Base-by-base conservation (phyloP, 2,797 vertebrate species). In the Sparidentex hasta region DNA sequence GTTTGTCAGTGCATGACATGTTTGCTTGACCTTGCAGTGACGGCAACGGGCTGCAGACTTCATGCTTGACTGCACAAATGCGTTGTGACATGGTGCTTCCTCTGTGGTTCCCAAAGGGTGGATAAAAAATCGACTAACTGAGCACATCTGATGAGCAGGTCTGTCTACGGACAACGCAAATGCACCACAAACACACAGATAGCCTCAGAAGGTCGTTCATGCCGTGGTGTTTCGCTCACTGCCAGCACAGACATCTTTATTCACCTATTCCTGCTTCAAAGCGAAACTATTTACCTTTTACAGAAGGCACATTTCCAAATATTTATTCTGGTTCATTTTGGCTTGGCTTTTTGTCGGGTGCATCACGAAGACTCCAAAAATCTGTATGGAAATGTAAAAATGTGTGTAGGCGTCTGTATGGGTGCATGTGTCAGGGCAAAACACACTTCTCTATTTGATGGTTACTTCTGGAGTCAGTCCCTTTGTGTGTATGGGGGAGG, bases 71-170 rank as follows among this genome's bases (percentile, higher is more conserved):
- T 90, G 85, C 83, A 89, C 90, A 88, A 82, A 92, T 77, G 57
- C 17, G 78, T 73, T 88, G 86, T 89, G 91, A 92, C 90, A 81
- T 4, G 8, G 78, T 47, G 74, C 79, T 88, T 91, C 87, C 87
- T 87, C 81, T 65, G 65, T 62, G 75, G 75, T 64, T 87, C 80
- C 83, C 88, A 79, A 70, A 84, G 80, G 87, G 74, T 82, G 78
- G 56, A 48, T 33, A 67, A 54, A 58, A 76, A 80, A 88, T 69
- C 5, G 5, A 87, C 68, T 21, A 80, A 82, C 71, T 69, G 69
- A 50, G 72, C 72, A 71, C n/a, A 18, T 78, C 71, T 73, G 82
- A 85, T 76, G 79, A 76, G 61, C 68, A 65, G 63, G 76, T 79
- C 80, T 70, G 70, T 81, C 27, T 75, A n/a, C 4, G 33, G 18